Conservation (phyloP, 2,888 invertebrate genomes). For the Orchesellides sinensis region DNA sequence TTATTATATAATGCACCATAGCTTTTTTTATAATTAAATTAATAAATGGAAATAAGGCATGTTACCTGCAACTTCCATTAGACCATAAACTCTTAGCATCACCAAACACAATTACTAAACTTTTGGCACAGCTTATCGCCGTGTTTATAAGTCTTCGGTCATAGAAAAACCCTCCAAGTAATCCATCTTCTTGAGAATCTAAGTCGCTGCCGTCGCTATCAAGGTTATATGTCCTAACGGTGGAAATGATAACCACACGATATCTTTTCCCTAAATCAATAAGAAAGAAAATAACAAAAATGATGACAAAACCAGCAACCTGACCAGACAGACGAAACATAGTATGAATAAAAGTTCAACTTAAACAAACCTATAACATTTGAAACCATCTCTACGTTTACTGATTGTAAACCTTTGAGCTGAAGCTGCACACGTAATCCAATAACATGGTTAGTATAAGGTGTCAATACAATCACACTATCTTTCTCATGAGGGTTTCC, state of each 20-base stretch:
- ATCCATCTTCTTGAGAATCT: slow-evolving; percentile 77
- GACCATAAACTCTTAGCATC: slow-evolving; percentile 89
- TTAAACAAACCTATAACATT: slow-evolving; percentile 87
- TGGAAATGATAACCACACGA: slow-evolving; percentile 87
- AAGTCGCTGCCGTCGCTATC: background rate
- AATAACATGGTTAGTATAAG: slow-evolving; percentile 88
- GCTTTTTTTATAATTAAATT: background rate
- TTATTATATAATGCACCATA: background rate
- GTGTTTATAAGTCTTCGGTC: slow-evolving; percentile 89
- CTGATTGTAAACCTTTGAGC: slow-evolving; percentile 84
- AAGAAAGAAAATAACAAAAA: slow-evolving; percentile 50
- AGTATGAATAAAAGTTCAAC: no score
- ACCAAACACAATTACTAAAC: slow-evolving; percentile 88
- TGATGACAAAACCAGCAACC: background rate
- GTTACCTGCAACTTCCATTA: slow-evolving; percentile 84
- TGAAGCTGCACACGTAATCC: slow-evolving; percentile 86
- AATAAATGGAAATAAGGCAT: background rate
- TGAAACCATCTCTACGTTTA: slow-evolving; percentile 88
- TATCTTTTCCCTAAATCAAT: slow-evolving; percentile 83
- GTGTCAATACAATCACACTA: slow-evolving; percentile 88
- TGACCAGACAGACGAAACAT: no score
- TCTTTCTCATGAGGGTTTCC: slow-evolving; percentile 80
- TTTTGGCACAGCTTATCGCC: slow-evolving; percentile 88
- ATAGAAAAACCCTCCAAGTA: slow-evolving; percentile 88
- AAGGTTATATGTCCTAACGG: slow-evolving; percentile 81